Base-by-base conservation (phyloP, 2,888 invertebrate species). In the Drosophila diplacantha region DNA sequence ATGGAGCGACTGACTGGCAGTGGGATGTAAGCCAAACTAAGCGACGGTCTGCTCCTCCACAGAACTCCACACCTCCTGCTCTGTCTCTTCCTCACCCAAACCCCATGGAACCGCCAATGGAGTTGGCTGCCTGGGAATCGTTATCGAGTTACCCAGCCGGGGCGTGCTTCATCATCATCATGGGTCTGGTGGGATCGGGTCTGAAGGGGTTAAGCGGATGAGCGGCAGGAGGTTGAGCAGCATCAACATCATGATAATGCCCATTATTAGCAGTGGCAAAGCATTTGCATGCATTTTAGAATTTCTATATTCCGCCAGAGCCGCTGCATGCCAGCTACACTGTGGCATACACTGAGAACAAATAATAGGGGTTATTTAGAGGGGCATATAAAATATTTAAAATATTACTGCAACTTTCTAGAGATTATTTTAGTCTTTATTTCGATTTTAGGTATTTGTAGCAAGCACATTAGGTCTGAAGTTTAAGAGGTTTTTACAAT, bases 181-280 rank as follows among this genome's bases (percentile, higher is more conserved):
- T 29, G 29, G 6, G 3, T 18, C 11, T 18, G 18, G 18, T 11
- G 8, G 8, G n/a, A 24, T 24, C n/a, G 35, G 35, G 35, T 7
- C 32, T 12, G 9, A 43, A n/a, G 31, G 41, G 60, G 34, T 43
- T 43, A 39, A 39, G 49, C 18, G 38, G 34, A 12, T 31, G 32
- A n/a, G 38, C 16, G 16, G 44, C 32, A 34, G 46, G 39, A 20
- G 60, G 60, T 26, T 47, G 49, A 49, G 60, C 63, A 53, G 35
- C 69, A 68, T 53, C 39, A 69, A 32, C 55, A 74, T 70, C 74
- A 78, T 74, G 75, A 74, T 78, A 72, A 77, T 78, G 54, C 72
- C 77, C 69, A 76, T 78, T 82, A 82, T 78, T 78, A 80, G 83
- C 77, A 78, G 74, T 76, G 56, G 74, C 69, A 73, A 47, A 67